phyloP scores from a whole-genome alignment of 2,888 invertebrate species.

The Drosophila buzzatii region DNA sequence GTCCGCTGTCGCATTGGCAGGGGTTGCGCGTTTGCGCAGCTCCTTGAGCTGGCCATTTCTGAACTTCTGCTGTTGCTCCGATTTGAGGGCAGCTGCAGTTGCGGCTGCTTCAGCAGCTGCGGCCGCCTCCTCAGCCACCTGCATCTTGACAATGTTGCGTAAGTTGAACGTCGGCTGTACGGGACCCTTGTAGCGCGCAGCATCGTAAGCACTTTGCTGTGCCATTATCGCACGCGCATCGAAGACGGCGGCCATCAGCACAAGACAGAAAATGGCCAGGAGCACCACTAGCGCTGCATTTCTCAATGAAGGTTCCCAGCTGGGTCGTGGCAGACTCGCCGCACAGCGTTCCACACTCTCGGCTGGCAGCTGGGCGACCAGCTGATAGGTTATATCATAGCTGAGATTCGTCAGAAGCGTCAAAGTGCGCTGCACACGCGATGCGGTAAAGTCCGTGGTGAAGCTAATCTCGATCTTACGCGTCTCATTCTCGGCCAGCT shows the following conservation, averaged over 20 bases:
- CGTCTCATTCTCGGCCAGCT: conserved; percentile 90
- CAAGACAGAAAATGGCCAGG: conserved; percentile 88
- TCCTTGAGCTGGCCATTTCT: conserved; percentile 55
- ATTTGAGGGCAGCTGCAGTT: conserved; percentile 31
- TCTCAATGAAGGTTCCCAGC: conserved; percentile 91
- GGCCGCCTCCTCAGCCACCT: conserved; percentile 50
- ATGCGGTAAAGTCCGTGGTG: conserved; percentile 94
- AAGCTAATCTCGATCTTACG: conserved; percentile 93
- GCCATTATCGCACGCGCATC: conserved; percentile 90
- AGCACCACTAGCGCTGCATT: conserved; percentile 88
- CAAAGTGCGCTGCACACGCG: conserved; percentile 89
- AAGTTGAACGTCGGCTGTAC: conserved; percentile 88
- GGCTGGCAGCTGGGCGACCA: conserved; percentile 88
- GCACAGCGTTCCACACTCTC: conserved; percentile 90
- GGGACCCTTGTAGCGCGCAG: conserved; percentile 86
- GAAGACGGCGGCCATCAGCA: conserved; percentile 89
- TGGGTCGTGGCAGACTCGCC: conserved; percentile 89
- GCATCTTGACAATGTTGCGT: conserved; percentile 84
- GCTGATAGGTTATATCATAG: conserved; percentile 88
- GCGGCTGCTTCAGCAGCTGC: conserved; percentile 42
- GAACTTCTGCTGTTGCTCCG: conserved; percentile 39
- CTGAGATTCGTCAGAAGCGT: conserved; percentile 88
- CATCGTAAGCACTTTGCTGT: conserved; percentile 84
- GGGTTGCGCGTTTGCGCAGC: conserved; percentile 53
- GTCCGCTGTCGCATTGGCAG: conserved; percentile 5